Evolutionary conservation across 1,140 invertebrate genomes (phyloP), one percentile per base, ranked within the genome.

Genomic region (Mya arenaria): DNA sequence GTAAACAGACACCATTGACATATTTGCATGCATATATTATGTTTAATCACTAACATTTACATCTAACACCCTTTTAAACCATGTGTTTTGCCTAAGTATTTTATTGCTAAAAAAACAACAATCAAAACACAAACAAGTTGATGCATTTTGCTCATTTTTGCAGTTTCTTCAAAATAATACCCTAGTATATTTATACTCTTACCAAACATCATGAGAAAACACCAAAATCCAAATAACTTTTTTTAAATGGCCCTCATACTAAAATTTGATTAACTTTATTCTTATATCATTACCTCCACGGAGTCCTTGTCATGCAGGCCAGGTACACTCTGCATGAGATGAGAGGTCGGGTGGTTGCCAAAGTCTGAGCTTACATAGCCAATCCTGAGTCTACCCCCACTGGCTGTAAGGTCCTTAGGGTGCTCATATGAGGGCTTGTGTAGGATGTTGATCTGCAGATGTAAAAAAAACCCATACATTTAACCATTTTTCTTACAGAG

Each of bases 291-390:
- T 87, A 93, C 95, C 94, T 99, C 99, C 0, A 99, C 96, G 84
- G 95, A 95, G 2, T 93, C 91, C 73, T 95, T 94, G 81, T 99
- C 95, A 91, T 99, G 99, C 72, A 99, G 94, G n/a, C 98, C 98
- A 52, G 99, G 99, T 86, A 99, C 96, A 23, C 98, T 99, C 92
- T 99, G 99, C 99, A 99, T 99, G 79, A 99, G 93, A 94, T 99
- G 99, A 78, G 98, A 99, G 4, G 99, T 99, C 4, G 99, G 99
- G 94, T 99, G 99, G 93, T 99, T 99, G 44, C 99, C 98, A 93
- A 99, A 99, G 93, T 99, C 99, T 19, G 98, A 99, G 79, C 98
- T 99, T 0, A 99, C 97, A 91, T 99, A 99, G 19, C 99, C 99
- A 89, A 99, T 97, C 72, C 96, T 95, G 23, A 99, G 92, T 62